Percentiles rank a stretch among this genome's conserved stretches.
Evolutionary conservation across 37 sponge, comb jelly and placozoan genomes (phyloP).

Genomic region (Amphimedon queenslandica): DNA sequence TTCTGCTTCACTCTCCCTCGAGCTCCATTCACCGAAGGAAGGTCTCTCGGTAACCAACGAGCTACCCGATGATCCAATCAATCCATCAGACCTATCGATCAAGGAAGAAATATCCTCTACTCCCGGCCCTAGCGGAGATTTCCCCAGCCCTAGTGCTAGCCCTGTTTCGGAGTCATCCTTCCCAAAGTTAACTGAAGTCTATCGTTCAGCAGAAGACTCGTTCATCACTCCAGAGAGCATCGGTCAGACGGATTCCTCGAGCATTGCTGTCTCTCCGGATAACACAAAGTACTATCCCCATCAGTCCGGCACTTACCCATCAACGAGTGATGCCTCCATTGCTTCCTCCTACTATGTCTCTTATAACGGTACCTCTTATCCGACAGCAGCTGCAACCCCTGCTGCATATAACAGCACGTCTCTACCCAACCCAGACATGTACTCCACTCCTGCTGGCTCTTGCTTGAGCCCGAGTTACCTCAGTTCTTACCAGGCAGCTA

Average conservation of each 20-base stretch:
- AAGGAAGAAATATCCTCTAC: neutral
- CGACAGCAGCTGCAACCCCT: slow-evolving; percentile 5
- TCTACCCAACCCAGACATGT: slow-evolving; percentile 1
- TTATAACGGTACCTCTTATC: slow-evolving; percentile 11
- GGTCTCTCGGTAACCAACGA: neutral
- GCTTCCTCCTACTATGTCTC: neutral
- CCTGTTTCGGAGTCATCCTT: slow-evolving; percentile 5
- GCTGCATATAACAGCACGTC: neutral
- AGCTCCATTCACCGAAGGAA: slow-evolving; percentile 37
- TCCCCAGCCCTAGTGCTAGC: neutral
- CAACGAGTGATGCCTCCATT: neutral
- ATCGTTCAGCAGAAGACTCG: neutral
- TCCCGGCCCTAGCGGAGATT: neutral
- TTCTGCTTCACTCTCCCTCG: neutral
- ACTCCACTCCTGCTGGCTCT: slow-evolving; percentile 5
- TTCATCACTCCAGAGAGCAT: neutral
- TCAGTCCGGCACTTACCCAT: neutral
- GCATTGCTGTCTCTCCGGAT: neutral
- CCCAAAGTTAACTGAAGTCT: neutral
- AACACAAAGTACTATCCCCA: neutral
- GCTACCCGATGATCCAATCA: slow-evolving; percentile 13
- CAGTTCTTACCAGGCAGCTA: slow-evolving; percentile 29
- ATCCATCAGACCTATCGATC: slow-evolving; percentile 9
- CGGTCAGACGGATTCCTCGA: neutral
- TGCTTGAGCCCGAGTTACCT: slow-evolving; percentile 54